phyloP scores from a whole-genome alignment of 2,113 vertebrate genomes.

The Sprattus sprattus region DNA sequence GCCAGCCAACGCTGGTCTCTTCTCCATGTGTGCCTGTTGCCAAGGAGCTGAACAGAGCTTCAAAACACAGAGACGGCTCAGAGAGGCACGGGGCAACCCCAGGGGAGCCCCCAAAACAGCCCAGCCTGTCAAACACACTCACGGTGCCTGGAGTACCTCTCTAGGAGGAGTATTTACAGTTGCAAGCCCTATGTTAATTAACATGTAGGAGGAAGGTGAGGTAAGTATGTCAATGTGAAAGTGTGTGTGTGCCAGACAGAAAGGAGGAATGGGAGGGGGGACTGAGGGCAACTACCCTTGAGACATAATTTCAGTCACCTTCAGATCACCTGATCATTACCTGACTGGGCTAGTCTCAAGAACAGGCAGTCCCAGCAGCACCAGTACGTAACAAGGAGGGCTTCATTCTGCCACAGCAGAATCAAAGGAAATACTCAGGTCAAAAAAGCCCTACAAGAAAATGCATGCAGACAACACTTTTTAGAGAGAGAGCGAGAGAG shows the following conservation, averaged over 20 bases:
- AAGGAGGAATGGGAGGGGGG: not conserved
- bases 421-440: not conserved
- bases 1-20: conserved; percentile 12
- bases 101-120: not conserved
- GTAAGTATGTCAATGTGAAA: not conserved
- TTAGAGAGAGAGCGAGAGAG: not conserved
- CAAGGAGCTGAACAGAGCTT: not conserved
- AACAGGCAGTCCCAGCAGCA: not conserved
- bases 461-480: conserved; percentile 11
- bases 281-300: not conserved
- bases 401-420: conserved; percentile 5
- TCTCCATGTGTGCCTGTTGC: not conserved
- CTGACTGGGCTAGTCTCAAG: not conserved
- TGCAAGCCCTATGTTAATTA: not conserved
- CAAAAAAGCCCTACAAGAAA: not conserved
- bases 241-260: not conserved
- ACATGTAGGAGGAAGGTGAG: not conserved
- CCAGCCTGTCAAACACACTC: not conserved
- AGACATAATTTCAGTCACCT: not conserved
- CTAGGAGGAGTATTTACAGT: not conserved
- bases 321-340: conserved; percentile 23
- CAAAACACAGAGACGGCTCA: not conserved
- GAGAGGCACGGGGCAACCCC: not conserved
- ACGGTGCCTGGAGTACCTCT: not conserved
- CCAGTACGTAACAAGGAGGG: not conserved